Base-by-base conservation (phyloP, 2,113 vertebrate species). In the Lasiurus cinereus region DNA sequence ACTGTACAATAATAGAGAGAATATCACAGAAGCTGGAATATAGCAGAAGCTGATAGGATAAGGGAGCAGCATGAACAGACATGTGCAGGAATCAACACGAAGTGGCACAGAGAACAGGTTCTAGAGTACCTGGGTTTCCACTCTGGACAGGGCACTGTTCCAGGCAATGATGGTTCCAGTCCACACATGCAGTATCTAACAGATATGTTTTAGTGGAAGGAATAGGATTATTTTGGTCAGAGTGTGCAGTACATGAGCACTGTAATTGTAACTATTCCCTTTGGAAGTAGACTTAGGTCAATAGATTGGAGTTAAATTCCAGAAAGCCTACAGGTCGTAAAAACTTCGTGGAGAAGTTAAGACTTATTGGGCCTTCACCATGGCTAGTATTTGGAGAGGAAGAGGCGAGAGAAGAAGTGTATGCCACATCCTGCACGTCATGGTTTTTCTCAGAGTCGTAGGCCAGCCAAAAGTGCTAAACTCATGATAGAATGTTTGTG, bases 391-490 rank as follows among this genome's bases (percentile, higher is more conserved):
- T 59, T 91, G 13, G 31, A 91, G 21, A 92, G 12, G 31, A 77
- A 64, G 83, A 70, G 27, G 70, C 16, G 22, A 50, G 48, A 79
- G 15, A 79, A n/a, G 5, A 39, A 64, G 13, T 21, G 8, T 50
- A 29, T 31, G 9, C 29, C 43, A 21, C 50, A 92, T 50, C 14
- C 3, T 70, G 46, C 54, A 78, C 29, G 33, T 91, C 39, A 74
- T 24, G 84, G 76, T 74, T 73, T 27, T 83, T 66, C 50, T 89
- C 87, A 83, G 78, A 93, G 19, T 36, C 48, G 12, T 67, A 73
- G 33, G 15, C 54, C 64, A 76, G 43, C 12, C 27, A 29, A 16
- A 87, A 95, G 24, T 36, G 31, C 46, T 29, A 29, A 59, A 31
- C 50, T 84, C 18, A 54, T 52, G 4, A 80, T 39, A 7, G 16